Conservation (phyloP, 2,113 vertebrate species). For the Thymallus thymallus region DNA sequence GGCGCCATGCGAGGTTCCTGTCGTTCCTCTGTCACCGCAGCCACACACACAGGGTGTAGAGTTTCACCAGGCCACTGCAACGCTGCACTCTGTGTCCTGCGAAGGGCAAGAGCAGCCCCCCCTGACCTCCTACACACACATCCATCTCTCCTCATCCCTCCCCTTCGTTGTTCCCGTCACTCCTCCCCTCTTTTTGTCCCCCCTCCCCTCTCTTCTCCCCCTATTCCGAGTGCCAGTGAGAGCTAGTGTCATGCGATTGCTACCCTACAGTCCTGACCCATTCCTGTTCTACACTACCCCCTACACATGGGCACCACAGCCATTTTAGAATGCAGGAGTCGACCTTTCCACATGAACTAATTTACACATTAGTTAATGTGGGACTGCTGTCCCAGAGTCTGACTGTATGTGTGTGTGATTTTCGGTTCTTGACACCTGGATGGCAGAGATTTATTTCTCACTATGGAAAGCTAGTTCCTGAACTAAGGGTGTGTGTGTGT, state of each 20-base stretch:
- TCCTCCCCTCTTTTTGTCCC: slow-evolving; percentile 31
- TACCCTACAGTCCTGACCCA: too few species aligned
- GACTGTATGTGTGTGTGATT: slow-evolving; percentile 10
- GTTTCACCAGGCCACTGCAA: slow-evolving; percentile 56
- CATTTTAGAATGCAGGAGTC: too few species aligned
- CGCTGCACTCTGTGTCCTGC: slow-evolving; percentile 26
- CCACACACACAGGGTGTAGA: slow-evolving; percentile 49
- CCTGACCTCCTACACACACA: slow-evolving; percentile 30
- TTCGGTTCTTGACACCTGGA: slow-evolving; percentile 26
- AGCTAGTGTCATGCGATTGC: too few species aligned
- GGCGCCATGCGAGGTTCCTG: slow-evolving; percentile 45
- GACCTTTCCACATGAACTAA: too few species aligned
- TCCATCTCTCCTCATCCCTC: neutral
- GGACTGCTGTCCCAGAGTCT: too few species aligned
- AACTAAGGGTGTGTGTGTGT: neutral
- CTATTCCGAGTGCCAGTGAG: too few species aligned
- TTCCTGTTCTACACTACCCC: too few species aligned
- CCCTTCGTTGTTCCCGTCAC: too few species aligned
- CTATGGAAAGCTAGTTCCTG: too few species aligned
- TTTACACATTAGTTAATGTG: too few species aligned
- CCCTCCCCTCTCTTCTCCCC: too few species aligned
- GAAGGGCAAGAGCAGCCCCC: slow-evolving; percentile 56
- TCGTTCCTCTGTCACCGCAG: slow-evolving; percentile 39
- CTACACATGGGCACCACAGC: too few species aligned
- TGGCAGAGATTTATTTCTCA: neutral